Percentiles rank a stretch among this genome's conserved stretches.
These are phyloP conservation scores for Parazoanthus swiftii DNA, from an alignment of 92 coral and sea anemone species.

Conservation along the genomic window DNA sequence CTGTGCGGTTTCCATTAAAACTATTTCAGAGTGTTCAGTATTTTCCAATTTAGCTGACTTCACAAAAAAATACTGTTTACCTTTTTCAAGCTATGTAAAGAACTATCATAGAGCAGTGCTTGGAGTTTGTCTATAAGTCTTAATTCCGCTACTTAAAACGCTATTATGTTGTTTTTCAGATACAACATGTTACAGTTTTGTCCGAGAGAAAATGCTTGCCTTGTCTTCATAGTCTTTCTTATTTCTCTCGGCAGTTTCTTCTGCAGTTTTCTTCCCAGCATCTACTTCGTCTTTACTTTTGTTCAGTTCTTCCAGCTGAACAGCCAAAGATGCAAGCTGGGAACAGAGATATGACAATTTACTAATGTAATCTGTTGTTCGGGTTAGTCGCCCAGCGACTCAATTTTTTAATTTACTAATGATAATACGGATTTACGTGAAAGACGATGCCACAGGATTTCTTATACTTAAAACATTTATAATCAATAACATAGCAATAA, in stretches of 20 bases:
- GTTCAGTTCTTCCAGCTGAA: slow-evolving; percentile 23
- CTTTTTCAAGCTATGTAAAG: too few species aligned
- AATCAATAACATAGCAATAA: too few species aligned
- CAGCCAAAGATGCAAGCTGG: slow-evolving; percentile 22
- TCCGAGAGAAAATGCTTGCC: not conserved
- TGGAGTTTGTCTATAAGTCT: not conserved
- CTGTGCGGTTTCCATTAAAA: not conserved
- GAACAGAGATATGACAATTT: too few species aligned
- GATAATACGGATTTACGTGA: not conserved
- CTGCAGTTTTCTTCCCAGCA: slow-evolving; percentile 10
- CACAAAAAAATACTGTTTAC: too few species aligned
- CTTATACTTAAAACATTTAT: too few species aligned
- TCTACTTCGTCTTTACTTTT: slow-evolving; percentile 33
- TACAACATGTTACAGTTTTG: not conserved
- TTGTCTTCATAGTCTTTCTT: slow-evolving; percentile 35
- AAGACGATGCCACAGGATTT: too few species aligned
- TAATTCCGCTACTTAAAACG: not conserved
- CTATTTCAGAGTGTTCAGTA: too few species aligned
- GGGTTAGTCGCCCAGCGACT: too few species aligned
- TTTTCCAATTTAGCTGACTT: too few species aligned
- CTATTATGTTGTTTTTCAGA: not conserved
- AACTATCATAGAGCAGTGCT: not conserved
- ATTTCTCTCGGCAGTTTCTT: slow-evolving; percentile 25
- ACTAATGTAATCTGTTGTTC: too few species aligned
- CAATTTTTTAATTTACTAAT: not conserved